Base-by-base conservation (phyloP, 2,797 vertebrate species). In the Siniperca scherzeri region DNA sequence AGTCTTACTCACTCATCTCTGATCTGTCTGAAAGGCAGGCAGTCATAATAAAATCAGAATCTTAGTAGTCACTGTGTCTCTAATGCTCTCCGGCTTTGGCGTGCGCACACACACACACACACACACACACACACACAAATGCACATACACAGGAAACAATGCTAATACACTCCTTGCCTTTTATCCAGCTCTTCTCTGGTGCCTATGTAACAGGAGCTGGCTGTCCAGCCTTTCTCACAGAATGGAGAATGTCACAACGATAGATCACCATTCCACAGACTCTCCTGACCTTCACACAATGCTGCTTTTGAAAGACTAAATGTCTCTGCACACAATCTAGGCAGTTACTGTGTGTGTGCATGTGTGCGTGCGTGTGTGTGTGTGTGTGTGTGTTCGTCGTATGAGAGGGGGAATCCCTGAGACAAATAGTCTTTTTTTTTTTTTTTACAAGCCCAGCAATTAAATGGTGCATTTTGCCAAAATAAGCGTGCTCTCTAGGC, bases 261-360 rank as follows among this genome's bases (percentile, higher is more conserved):
- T 91, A 86, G 93, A 91, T 93, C 92, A 94, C 85, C 69, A 89
- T 91, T 88, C 82, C 86, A 76, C 89, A 91, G 88, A 87, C 91
- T 90, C 90, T 93, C 88, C 93, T 94, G 95, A 95, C 93, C 95
- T 94, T 94, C 88, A 90, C 90, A 96, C 95, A 96, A 95, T 94
- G 89, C 92, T 78, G 92, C 90, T 94, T 95, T 94, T 94, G 76
- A 95, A 94, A 88, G 89, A 78, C 92, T 73, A 91, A 93, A 94
- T 86, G 92, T 90, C 91, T 94, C 80, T 59, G 59, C 66, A 65
- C 73, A 87, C 56, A 67, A 89, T 60, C 71, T 60, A 64, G 81
- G 27, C 77, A 74, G 74, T 77, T 59, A 66, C 67, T 74, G 27
- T 82, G 56, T 66, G 38, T 74, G 68, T 71, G 70, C 52, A 22